Base-by-base conservation (phyloP, 1,140 invertebrate genomes). In the Hyles vespertilio region DNA sequence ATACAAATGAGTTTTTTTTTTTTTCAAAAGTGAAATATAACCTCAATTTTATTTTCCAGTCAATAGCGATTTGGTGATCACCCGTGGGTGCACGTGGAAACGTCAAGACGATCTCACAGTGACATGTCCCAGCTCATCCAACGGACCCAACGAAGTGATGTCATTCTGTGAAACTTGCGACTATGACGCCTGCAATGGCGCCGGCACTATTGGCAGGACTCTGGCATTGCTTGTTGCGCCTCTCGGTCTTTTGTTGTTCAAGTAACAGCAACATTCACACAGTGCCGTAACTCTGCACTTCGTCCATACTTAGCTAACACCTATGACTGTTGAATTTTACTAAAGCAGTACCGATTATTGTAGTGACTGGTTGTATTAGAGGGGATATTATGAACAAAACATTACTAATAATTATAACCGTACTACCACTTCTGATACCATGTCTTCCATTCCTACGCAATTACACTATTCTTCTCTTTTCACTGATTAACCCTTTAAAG, bases 161-260 rank as follows among this genome's bases (percentile, higher is more conserved):
- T 88, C 91, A 6, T 92, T 91, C 70, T 91, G 90, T 46, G 87
- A 81, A 59, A 91, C 89, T 32, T 91, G 90, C 61, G 90, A 90
- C 50, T 89, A 89, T 45, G 90, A 91, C 56, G 79, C 86, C 2
- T 91, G 90, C 76, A 91, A 91, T 56, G 87, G 89, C 5, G 89
- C 89, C 3, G 74, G 84, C 0, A 77, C 88, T 2, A 70, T 84
- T 48, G 79, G 82, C 33, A 84, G 76, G 51, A 86, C 85, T n/a
- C 51, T 90, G 48, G 89, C 87, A 0, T 44, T 90, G 5, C 67
- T 90, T 33, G 56, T 84, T 7, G 84, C 88, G 3, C 84, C 90
- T 5, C 58, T 91, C 1, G 70, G 72, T 8, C 59, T 88, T n/a
- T 51, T 88, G 3, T 70, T 88, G 7, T 87, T 87, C 62, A 88